Percentiles rank a stretch among this genome's conserved stretches.
phyloP scores from a whole-genome alignment of 2,113 vertebrate species.

The Ictalurus punctatus region DNA sequence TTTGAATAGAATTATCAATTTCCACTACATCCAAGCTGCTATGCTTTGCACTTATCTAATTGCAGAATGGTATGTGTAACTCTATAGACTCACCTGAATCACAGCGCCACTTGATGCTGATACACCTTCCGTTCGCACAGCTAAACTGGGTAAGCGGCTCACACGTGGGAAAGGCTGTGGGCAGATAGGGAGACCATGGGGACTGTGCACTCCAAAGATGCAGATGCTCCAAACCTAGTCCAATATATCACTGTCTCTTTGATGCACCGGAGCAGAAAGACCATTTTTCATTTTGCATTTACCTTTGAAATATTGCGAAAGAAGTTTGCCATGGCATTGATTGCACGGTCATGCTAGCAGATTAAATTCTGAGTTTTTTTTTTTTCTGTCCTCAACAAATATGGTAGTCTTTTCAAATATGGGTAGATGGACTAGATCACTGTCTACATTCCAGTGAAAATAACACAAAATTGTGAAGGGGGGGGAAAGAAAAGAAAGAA shows the following conservation, averaged over 20 bases:
- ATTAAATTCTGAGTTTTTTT: constrained; percentile 45
- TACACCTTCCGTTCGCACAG: constrained; percentile 89
- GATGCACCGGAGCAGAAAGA: constrained; percentile 39
- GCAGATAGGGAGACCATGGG: constrained; percentile 22
- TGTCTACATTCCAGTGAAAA: background rate
- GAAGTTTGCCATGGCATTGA: constrained; percentile 49
- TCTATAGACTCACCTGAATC: constrained; percentile 79
- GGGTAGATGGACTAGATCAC: background rate
- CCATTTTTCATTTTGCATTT: constrained; percentile 56
- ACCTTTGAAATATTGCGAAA: constrained; percentile 53
- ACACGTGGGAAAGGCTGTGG: constrained; percentile 90
- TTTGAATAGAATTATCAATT: background rate
- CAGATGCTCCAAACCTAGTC: constrained; percentile 26
- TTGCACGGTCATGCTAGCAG: constrained; percentile 50
- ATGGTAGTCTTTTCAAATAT: constrained; percentile 23
- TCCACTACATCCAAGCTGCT: background rate
- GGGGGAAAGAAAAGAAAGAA: background rate
- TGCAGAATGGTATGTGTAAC: background rate
- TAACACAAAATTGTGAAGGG: background rate
- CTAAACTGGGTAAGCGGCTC: constrained; percentile 88
- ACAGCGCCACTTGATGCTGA: constrained; percentile 92
- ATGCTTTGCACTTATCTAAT: background rate
- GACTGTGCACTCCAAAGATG: constrained; percentile 18
- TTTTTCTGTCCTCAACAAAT: constrained; percentile 29
- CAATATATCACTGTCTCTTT: constrained; percentile 57